Evolutionary conservation across 2,113 vertebrate species (phyloP).

Genomic region (Drymodes brunneopygia): DNA sequence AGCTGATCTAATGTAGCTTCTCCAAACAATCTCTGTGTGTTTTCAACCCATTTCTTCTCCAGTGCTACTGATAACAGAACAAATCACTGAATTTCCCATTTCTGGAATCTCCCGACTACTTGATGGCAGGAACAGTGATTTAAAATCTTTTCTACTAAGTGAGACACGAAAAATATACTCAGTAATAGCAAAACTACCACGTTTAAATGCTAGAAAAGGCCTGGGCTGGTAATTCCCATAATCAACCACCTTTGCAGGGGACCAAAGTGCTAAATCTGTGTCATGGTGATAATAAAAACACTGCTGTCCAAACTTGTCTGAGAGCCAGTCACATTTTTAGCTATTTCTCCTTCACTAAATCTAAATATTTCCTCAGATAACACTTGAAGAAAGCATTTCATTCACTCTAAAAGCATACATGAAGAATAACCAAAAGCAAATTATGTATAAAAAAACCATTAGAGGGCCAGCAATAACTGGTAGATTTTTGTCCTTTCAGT

Average conservation of each 20-base stretch:
- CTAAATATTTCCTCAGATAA: background rate
- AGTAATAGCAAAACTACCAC: background rate
- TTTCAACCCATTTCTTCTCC: background rate
- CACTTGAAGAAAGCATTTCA: background rate
- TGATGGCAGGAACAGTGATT: background rate
- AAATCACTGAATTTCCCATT: background rate
- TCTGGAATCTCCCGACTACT: background rate
- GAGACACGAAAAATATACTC: background rate
- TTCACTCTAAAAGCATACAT: background rate
- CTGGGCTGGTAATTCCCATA: background rate
- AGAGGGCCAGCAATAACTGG: background rate
- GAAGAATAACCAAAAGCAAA: background rate
- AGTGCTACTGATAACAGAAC: background rate
- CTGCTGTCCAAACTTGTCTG: background rate
- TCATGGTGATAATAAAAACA: background rate
- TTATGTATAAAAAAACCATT: background rate
- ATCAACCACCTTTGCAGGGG: background rate
- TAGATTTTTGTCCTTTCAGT: background rate
- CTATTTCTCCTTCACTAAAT: background rate
- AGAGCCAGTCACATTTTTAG: background rate
- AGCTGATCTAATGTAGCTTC: background rate
- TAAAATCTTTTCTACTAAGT: background rate
- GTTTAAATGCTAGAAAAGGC: background rate
- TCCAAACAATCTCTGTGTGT: background rate
- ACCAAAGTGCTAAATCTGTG: background rate